Percentiles rank a stretch among this genome's conserved stretches.
These are phyloP conservation scores for Hippopotamyrus pictus DNA, from an alignment of 2,797 vertebrate genomes.

Conservation along the genomic window DNA sequence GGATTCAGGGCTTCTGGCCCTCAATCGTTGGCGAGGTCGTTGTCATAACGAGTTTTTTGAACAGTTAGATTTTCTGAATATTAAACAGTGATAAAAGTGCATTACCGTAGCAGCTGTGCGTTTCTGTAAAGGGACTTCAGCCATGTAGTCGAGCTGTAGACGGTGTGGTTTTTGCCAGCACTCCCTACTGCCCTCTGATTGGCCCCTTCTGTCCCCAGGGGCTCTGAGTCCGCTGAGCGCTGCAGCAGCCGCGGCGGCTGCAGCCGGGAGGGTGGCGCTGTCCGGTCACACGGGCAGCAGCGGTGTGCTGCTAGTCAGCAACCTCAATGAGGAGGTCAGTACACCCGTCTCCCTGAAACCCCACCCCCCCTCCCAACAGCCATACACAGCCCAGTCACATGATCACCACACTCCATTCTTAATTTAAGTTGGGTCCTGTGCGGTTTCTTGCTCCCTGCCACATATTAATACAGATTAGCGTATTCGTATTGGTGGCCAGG, in stretches of 20 bases:
- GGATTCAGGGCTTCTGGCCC: neutral
- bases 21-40: neutral
- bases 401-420: slow-evolving; percentile 23
- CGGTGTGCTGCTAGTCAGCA: slow-evolving; percentile 88
- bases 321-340: slow-evolving; percentile 95
- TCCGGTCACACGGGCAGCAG: slow-evolving; percentile 83
- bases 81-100: neutral
- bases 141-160: neutral
- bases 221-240: slow-evolving; percentile 92
- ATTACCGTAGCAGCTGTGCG: neutral
- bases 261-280: slow-evolving; percentile 88
- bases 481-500: neutral
- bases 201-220: slow-evolving; percentile 72
- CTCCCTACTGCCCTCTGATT: slow-evolving; percentile 30
- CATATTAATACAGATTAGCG: neutral
- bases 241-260: slow-evolving; percentile 86
- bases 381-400: neutral
- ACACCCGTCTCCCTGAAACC: slow-evolving; percentile 20
- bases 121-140: neutral
- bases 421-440: neutral
- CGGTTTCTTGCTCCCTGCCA: neutral
- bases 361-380: neutral
- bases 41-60: neutral
- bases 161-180: neutral
- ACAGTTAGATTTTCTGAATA: neutral